These are phyloP conservation scores for Synanthedon tipuliformis DNA, from an alignment of 2,888 invertebrate species.

Conservation along the genomic window DNA sequence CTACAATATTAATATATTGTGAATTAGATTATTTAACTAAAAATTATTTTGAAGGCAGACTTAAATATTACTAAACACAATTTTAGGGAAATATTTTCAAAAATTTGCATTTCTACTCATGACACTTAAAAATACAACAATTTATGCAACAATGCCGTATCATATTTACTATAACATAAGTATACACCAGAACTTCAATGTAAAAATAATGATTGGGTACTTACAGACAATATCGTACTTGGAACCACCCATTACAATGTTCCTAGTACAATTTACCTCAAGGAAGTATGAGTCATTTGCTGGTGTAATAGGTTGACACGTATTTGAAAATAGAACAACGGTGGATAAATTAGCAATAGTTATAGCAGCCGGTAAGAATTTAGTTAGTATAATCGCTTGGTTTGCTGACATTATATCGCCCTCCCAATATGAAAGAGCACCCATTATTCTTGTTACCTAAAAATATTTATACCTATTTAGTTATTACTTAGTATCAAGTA, in stretches of 20 bases:
- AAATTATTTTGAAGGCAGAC: no score
- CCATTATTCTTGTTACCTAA: slow-evolving; percentile 48
- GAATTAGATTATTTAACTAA: no score
- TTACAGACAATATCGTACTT: slow-evolving; percentile 28
- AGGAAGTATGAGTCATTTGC: slow-evolving; percentile 13
- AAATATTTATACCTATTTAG: slow-evolving; percentile 2
- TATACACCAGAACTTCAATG: no score
- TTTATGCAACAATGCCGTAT: no score
- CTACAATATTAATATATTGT: no score
- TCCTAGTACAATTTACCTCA: slow-evolving; percentile 37
- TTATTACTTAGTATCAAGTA: no score
- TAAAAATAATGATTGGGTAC: slow-evolving; percentile 6
- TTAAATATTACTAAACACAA: no score
- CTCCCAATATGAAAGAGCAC: slow-evolving; percentile 51
- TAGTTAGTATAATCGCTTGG: slow-evolving; percentile 40
- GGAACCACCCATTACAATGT: slow-evolving; percentile 6
- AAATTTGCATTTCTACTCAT: no score
- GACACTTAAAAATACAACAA: no score
- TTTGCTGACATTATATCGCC: slow-evolving; percentile 50
- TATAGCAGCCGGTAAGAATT: slow-evolving; percentile 47
- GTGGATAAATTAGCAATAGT: slow-evolving; percentile 49
- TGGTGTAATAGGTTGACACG: slow-evolving; percentile 23
- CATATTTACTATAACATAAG: neutral
- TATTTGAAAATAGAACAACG: slow-evolving; percentile 38
- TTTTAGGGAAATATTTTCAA: no score